These are phyloP conservation scores for Pharmacophagus antenor DNA, from an alignment of 2,888 invertebrate species.

Conservation along the genomic window DNA sequence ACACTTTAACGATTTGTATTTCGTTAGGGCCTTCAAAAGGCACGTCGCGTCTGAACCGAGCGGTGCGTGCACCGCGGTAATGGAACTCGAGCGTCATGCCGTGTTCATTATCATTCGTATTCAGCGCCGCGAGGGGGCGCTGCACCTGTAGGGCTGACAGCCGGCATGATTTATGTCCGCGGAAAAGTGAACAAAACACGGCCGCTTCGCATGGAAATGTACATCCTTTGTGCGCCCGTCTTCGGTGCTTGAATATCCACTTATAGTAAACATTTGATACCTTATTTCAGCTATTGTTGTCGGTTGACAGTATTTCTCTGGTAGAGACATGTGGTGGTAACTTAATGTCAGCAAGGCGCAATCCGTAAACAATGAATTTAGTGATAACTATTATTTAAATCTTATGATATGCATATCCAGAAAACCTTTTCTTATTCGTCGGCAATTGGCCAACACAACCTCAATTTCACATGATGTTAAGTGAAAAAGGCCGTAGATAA, in stretches of 20 bases:
- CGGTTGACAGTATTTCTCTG: neutral
- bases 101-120: constrained; percentile 74
- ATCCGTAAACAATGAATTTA: neutral
- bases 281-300: constrained; percentile 6
- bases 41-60: constrained; percentile 32
- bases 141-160: constrained; percentile 66
- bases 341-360: neutral
- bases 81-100: constrained; percentile 39
- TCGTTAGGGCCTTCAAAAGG: constrained; percentile 5
- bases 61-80: constrained; percentile 37
- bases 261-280: constrained; percentile 7
- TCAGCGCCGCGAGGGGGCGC: constrained; percentile 51
- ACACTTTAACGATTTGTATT: neutral
- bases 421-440: no score
- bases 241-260: constrained; percentile 34
- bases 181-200: constrained; percentile 56
- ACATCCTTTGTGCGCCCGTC: constrained; percentile 36
- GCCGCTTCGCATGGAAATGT: constrained; percentile 63
- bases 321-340: neutral
- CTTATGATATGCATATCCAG: no score
- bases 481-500: no score
- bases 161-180: constrained; percentile 63
- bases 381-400: no score
- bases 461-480: no score
- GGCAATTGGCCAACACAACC: no score